Evolutionary conservation across 1,140 invertebrate genomes (phyloP).

Genomic region (Hydropsyche tenuis): DNA sequence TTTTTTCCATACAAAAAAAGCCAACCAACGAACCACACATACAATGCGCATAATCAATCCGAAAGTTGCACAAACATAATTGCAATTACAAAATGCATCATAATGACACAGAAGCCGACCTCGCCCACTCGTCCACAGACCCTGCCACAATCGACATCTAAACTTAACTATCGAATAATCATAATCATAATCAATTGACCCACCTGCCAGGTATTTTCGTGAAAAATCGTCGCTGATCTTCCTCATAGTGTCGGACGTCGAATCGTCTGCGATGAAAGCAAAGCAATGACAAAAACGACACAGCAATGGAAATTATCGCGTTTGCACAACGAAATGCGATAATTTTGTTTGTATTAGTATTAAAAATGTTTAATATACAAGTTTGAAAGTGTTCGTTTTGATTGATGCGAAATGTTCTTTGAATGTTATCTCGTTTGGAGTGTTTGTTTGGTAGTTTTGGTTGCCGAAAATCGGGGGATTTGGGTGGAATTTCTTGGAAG

Average conservation of each 20-base stretch:
- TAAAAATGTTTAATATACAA: not conserved
- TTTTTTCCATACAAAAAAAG: no score
- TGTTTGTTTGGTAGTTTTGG: not conserved
- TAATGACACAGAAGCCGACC: no score
- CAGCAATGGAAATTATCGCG: not conserved
- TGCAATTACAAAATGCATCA: no score
- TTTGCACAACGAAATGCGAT: not conserved
- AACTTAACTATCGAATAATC: not conserved
- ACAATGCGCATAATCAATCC: no score
- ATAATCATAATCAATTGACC: conserved; percentile 40
- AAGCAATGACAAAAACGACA: conserved; percentile 39
- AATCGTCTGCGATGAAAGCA: conserved; percentile 59
- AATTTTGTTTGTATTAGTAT: not conserved
- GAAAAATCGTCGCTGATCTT: conserved; percentile 62
- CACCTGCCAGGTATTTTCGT: conserved; percentile 63
- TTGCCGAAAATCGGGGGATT: not conserved
- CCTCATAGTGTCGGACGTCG: conserved; percentile 58
- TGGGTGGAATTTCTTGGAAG: no score
- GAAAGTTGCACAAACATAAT: no score
- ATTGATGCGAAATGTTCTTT: not conserved
- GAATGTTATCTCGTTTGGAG: not conserved
- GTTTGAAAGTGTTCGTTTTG: not conserved
- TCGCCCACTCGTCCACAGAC: not conserved
- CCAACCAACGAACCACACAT: no score
- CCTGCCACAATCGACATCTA: not conserved